A percentile compares a stretch with the other conserved stretches of the same genome.
phyloP scores from a whole-genome alignment of 2,888 invertebrate genomes.

The Entomobrya proxima region DNA sequence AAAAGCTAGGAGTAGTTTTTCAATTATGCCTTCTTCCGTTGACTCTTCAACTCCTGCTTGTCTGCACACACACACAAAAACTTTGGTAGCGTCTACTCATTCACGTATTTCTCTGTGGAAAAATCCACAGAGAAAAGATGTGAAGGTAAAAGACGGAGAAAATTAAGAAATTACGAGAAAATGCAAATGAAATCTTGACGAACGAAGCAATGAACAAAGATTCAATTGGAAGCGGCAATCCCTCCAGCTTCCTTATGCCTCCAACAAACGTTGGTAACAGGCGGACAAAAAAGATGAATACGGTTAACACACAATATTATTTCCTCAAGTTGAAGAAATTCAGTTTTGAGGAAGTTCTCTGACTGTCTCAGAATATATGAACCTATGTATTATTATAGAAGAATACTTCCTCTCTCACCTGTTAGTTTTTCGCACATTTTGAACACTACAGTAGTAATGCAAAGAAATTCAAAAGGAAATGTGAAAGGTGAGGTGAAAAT shows the following conservation, averaged over 20 bases:
- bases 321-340: slow-evolving; percentile 25
- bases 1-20: neutral
- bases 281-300: neutral
- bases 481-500: slow-evolving; percentile 55
- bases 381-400: neutral
- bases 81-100: neutral
- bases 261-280: neutral
- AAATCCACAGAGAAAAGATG: neutral
- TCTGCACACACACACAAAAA: neutral
- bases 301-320: neutral
- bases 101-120: neutral
- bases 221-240: slow-evolving; percentile 2
- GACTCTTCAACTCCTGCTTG: slow-evolving; percentile 2
- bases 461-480: neutral
- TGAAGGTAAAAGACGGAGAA: slow-evolving; percentile 5
- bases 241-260: too few species aligned
- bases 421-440: too few species aligned
- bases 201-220: neutral
- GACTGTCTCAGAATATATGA: neutral
- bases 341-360: slow-evolving; percentile 7
- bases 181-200: slow-evolving; percentile 50
- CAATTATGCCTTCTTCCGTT: slow-evolving; percentile 34
- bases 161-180: slow-evolving; percentile 45
- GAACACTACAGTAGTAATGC: too few species aligned
- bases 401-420: too few species aligned